phyloP scores from a whole-genome alignment of 2,113 vertebrate species.

The Sinocyclocheilus maitianheensis region DNA sequence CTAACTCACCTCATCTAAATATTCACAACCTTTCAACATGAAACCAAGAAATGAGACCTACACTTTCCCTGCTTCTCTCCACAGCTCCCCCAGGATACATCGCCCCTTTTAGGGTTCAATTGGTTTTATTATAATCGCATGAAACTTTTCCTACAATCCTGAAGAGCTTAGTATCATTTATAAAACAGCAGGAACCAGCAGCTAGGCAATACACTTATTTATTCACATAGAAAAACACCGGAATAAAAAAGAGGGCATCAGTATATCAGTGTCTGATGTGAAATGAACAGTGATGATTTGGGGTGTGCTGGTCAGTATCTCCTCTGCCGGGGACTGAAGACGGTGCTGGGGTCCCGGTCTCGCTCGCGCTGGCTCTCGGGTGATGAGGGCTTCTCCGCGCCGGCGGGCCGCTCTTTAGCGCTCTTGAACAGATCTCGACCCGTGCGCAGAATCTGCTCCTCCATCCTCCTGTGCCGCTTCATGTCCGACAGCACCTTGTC shows the following conservation, averaged over 20 bases:
- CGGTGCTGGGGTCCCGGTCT: slow-evolving; percentile 77
- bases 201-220: slow-evolving; percentile 38
- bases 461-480: slow-evolving; percentile 88
- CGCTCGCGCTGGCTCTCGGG: slow-evolving; percentile 75
- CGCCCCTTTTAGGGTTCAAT: too few relatives aligned
- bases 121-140: too few relatives aligned
- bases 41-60: too few relatives aligned
- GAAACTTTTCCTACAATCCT: too few relatives aligned
- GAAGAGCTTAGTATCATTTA: background rate
- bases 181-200: background rate
- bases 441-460: slow-evolving; percentile 84
- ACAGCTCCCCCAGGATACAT: too few relatives aligned
- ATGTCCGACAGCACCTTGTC: slow-evolving; percentile 91
- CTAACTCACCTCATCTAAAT: too few relatives aligned
- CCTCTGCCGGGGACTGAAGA: slow-evolving; percentile 83
- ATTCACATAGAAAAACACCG: slow-evolving; percentile 5
- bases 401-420: slow-evolving; percentile 62
- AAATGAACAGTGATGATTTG: too few relatives aligned
- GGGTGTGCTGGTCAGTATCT: slow-evolving; percentile 71
- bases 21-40: too few relatives aligned
- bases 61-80: too few relatives aligned
- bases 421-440: slow-evolving; percentile 76
- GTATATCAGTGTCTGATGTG: too few relatives aligned
- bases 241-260: too few relatives aligned
- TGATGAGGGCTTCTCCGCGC: slow-evolving; percentile 67